These are phyloP conservation scores for Aegithalos caudatus DNA, from an alignment of 2,113 vertebrate genomes.

Conservation along the genomic window DNA sequence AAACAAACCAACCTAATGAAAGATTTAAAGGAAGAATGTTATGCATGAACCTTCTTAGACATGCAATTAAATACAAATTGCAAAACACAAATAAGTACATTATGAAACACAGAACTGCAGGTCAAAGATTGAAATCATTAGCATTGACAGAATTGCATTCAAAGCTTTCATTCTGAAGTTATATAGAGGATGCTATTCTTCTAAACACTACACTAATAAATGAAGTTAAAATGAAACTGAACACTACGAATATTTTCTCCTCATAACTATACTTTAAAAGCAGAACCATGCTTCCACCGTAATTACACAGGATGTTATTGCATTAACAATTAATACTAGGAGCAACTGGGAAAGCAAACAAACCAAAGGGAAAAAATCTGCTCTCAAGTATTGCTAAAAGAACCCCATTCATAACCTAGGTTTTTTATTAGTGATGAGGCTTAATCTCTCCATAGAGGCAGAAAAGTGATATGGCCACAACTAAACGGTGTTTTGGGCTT, in stretches of 20 bases:
- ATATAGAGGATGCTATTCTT: not conserved
- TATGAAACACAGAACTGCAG: not conserved
- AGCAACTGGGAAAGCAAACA: not conserved
- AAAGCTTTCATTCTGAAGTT: not conserved
- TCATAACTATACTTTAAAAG: not conserved
- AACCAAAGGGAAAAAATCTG: not conserved
- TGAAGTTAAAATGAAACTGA: not conserved
- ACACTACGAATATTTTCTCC: not conserved
- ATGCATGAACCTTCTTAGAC: not conserved
- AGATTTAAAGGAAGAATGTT: slow-evolving; percentile 16
- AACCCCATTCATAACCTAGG: not conserved
- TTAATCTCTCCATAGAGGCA: slow-evolving; percentile 39
- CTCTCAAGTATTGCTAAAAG: not conserved
- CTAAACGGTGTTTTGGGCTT: slow-evolving; percentile 10
- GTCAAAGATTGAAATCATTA: not conserved
- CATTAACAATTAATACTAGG: not conserved
- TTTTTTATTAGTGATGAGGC: not conserved
- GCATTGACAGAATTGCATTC: not conserved
- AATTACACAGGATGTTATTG: not conserved
- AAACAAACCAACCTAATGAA: not conserved
- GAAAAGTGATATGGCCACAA: slow-evolving; percentile 51
- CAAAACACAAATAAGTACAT: not conserved
- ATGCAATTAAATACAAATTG: not conserved
- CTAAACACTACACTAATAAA: not conserved
- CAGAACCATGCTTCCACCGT: not conserved